These are phyloP conservation scores for Cyaniris semiargus DNA, from an alignment of 2,888 invertebrate genomes.

Conservation along the genomic window DNA sequence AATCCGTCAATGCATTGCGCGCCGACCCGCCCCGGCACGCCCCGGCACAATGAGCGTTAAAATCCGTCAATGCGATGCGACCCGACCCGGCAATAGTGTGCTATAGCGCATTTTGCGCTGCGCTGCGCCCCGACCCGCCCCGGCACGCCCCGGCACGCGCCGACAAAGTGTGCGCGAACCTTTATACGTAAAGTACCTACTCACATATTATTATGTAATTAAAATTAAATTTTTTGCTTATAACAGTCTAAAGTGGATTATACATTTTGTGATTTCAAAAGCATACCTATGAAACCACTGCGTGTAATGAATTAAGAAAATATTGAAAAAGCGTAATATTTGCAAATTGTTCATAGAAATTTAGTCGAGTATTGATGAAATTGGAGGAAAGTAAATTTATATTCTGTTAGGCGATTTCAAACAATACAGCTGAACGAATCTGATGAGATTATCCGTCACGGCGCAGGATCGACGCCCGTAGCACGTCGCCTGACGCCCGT, in stretches of 20 bases:
- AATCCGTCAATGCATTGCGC: too few relatives aligned
- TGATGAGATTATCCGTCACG: slow-evolving; percentile 8
- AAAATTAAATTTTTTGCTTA: not conserved
- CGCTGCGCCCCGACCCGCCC: too few relatives aligned
- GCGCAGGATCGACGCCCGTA: not conserved
- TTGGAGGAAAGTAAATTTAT: not conserved
- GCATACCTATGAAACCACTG: not conserved
- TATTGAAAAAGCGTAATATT: not conserved
- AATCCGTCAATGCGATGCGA: too few relatives aligned
- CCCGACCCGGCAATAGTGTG: too few relatives aligned
- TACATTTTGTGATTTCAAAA: not conserved
- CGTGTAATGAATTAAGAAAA: not conserved
- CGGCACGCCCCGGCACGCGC: too few relatives aligned
- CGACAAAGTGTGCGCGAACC: too few relatives aligned
- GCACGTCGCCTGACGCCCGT: not conserved
- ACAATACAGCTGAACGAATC: slow-evolving; percentile 20
- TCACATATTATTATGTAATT: not conserved
- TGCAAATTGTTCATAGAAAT: not conserved
- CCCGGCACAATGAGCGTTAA: too few relatives aligned
- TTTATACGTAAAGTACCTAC: not conserved
- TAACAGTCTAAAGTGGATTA: not conserved
- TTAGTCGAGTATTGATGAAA: not conserved
- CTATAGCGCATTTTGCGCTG: too few relatives aligned
- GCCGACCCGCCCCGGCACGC: too few relatives aligned
- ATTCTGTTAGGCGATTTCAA: not conserved